Evolutionary conservation across 2,797 vertebrate species (phyloP).

Genomic region (Eleutherodactylus coqui): DNA sequence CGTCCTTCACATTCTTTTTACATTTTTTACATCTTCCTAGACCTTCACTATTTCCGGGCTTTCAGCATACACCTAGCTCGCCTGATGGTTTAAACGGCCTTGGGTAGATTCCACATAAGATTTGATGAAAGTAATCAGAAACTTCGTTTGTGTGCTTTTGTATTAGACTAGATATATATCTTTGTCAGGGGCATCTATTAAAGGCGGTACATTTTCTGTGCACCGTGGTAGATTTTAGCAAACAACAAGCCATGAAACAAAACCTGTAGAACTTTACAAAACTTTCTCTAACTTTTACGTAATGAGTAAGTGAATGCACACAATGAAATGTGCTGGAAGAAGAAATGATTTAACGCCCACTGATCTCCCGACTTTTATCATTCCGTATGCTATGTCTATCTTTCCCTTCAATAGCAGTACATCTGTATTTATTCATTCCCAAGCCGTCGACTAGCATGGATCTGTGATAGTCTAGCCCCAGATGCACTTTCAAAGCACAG

Average conservation of each 20-base stretch:
- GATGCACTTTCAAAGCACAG: not conserved
- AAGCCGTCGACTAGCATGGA: not conserved
- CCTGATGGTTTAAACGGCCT: too few relatives aligned
- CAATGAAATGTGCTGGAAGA: not conserved
- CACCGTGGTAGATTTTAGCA: not conserved
- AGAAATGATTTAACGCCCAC: not conserved
- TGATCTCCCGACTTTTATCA: too few relatives aligned
- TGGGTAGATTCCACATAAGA: not conserved
- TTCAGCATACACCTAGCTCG: too few relatives aligned
- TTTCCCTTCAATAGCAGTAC: not conserved
- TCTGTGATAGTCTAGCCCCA: not conserved
- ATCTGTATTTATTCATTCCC: slow-evolving; percentile 12
- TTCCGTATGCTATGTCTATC: not conserved
- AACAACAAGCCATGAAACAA: not conserved
- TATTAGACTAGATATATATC: not conserved
- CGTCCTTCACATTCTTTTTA: too few relatives aligned
- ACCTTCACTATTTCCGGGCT: too few relatives aligned
- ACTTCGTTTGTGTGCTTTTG: not conserved
- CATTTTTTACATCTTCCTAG: too few relatives aligned
- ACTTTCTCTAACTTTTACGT: not conserved
- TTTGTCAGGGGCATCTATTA: not conserved
- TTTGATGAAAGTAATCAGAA: not conserved
- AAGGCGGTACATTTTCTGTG: not conserved
- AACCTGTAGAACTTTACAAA: not conserved
- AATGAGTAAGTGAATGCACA: not conserved